Conservation (phyloP, 2,888 invertebrate genomes). For the Podotricha telesiphe region DNA sequence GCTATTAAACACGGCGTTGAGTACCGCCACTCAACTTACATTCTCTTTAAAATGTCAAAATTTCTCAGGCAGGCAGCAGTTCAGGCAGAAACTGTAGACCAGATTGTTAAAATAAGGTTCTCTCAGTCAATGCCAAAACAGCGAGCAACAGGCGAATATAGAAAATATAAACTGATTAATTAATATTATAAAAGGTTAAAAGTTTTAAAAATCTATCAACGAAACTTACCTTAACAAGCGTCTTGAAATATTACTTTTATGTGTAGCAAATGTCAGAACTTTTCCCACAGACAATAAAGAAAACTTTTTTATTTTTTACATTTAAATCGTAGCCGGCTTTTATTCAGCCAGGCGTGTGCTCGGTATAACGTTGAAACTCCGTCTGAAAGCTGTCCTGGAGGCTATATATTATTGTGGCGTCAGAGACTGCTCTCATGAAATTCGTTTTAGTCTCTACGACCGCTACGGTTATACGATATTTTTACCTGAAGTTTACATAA, state of each 20-base stretch:
- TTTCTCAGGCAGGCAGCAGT: too few species aligned
- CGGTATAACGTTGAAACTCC: slow-evolving; percentile 55
- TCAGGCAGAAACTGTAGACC: not conserved
- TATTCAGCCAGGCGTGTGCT: slow-evolving; percentile 45
- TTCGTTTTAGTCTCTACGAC: slow-evolving; percentile 54
- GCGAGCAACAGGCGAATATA: not conserved
- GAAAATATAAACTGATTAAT: not conserved
- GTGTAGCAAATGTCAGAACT: not conserved
- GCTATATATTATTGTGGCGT: slow-evolving; percentile 56
- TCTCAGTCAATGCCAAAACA: not conserved
- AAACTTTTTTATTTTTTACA: slow-evolving; percentile 12
- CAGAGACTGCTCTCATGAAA: slow-evolving; percentile 53
- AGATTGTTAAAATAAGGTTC: not conserved
- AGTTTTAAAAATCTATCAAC: not conserved
- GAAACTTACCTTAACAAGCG: slow-evolving; percentile 4
- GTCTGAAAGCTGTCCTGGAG: slow-evolving; percentile 53
- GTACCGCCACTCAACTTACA: not conserved
- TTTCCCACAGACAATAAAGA: slow-evolving; percentile 24
- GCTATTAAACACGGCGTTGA: not conserved
- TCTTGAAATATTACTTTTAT: slow-evolving; percentile 11
- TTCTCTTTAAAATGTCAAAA: too few species aligned
- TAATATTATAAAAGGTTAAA: not conserved
- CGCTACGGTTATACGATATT: slow-evolving; percentile 25
- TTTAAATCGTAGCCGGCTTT: slow-evolving; percentile 20
- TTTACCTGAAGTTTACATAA: not conserved